Evolutionary conservation across 1,140 invertebrate genomes (phyloP), one percentile per base, ranked within the genome.

Genomic region (Ceratoteleas bidentatus): DNA sequence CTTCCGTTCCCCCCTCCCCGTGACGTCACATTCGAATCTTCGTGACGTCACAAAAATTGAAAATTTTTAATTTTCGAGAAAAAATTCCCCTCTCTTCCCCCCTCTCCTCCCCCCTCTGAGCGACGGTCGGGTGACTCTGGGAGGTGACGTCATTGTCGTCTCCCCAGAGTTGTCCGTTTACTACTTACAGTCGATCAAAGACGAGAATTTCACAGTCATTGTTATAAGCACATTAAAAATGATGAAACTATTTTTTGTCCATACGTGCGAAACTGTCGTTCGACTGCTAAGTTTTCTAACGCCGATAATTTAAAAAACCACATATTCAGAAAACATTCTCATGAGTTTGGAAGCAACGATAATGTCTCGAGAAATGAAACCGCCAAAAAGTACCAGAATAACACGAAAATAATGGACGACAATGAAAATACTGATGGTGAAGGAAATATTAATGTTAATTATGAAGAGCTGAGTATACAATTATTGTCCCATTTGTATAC

Each of bases 301-400:
- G 38, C 38, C 0, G 9, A 60, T 24, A 45, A 45, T 60, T 43
- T 60, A 32, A 60, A 24, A 45, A 60, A 16, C 11, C 56, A 60
- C 32, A 60, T 60, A 32, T 4, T 60, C 6, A 15, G 56, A 60
- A 60, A 45, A 45, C 56, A 60, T 60, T 60, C 56, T 11, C 8
- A 60, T 45, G 40, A 45, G 8, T 60, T 43, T 60, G 6, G 6
- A 24, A 24, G 14, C 32, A 45, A 45, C 0, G 11, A 15, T 45
- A 16, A 60, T 24, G 56, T 32, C 0, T 2, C 10, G 10, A 58
- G 34, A 32, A 45, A 13, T 9, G 14, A 36, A 38, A 15, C 52
- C 45, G 45, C 24, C 45, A 6, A 52, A 49, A 53, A 74, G 38
- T 52, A 45, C 6, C 43, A 45, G n/a, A 45, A 2, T 45, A 10